Evolutionary conservation across 2,888 invertebrate species (phyloP), one percentile per base, ranked within the genome.

Genomic region (Lordiphosa fenestrarum): DNA sequence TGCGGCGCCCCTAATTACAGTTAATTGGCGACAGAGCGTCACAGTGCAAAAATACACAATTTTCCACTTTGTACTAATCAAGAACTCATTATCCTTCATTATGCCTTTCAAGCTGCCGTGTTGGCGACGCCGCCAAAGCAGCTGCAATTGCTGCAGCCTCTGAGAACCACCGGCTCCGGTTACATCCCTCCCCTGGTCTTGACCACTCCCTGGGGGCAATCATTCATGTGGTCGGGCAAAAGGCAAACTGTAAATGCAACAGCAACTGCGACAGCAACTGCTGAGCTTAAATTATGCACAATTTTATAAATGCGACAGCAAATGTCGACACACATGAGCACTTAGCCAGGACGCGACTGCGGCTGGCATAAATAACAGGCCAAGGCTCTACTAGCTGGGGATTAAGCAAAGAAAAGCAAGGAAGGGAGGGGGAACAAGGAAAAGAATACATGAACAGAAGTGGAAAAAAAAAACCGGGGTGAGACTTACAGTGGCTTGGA

Each of bases 51-150:
- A 75, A 73, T 75, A 73, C 73, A 73, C 75, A 75, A 75, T 73
- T 73, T 72, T 73, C 75, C 73, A 73, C 73, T 73, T 73, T 75
- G 75, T 71, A 75, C 73, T 75, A 75, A 75, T 73, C 73, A 73
- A 75, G 73, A 72, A 75, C 73, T 73, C 73, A 73, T 73, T 73
- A 73, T 69, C 73, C 69, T 72, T 72, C 72, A 72, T 72, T 72
- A 72, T 72, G 72, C 72, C 65, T 72, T 74, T 68, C 71, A 57
- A 73, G 71, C 54, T 54, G 70, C 67, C 58, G 71, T 67, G 59
- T 64, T 37, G 65, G 53, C 65, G 39, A 36, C 61, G 42, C 50
- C 61, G 42, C 50, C 53, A 39, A 36, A 35, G 41, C 59, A 42
- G 41, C 53, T 49, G 48, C 46, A 42, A 52, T 52, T 52, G 52